Conservation (phyloP, 1,140 invertebrate species). For the Helicorthomorpha holstii region DNA sequence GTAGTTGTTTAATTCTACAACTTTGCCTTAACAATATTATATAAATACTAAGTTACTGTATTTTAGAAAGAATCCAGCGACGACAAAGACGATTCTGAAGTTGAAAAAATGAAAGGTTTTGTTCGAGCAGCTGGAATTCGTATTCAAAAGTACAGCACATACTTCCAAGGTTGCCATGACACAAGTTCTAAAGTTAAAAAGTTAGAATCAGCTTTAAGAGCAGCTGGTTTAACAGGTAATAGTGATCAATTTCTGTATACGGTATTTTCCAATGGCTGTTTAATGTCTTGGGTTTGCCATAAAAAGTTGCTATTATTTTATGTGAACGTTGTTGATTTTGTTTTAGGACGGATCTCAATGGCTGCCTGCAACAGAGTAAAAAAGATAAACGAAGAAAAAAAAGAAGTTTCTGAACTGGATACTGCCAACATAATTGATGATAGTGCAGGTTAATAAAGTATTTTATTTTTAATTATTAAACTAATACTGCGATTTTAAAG, state of each 20-base stretch:
- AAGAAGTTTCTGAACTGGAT: not conserved
- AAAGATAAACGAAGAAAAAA: not conserved
- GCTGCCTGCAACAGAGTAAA: not conserved
- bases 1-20: too few species aligned
- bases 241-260: not conserved
- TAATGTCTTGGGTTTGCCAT: too few species aligned
- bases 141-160: not conserved
- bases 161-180: not conserved
- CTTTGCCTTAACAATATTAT: too few species aligned
- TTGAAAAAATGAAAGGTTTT: not conserved
- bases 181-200: not conserved
- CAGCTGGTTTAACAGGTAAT: constrained; percentile 4
- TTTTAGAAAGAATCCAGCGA: too few species aligned
- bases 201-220: not conserved
- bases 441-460: too few species aligned
- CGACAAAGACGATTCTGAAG: not conserved
- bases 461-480: too few species aligned
- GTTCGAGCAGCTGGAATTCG: not conserved
- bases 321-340: too few species aligned
- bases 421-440: not conserved
- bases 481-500: too few species aligned
- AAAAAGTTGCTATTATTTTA: too few species aligned
- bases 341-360: not conserved
- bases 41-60: too few species aligned
- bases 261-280: not conserved